These are phyloP conservation scores for Drosophila cognata DNA, from an alignment of 2,888 invertebrate species.

Conservation along the genomic window DNA sequence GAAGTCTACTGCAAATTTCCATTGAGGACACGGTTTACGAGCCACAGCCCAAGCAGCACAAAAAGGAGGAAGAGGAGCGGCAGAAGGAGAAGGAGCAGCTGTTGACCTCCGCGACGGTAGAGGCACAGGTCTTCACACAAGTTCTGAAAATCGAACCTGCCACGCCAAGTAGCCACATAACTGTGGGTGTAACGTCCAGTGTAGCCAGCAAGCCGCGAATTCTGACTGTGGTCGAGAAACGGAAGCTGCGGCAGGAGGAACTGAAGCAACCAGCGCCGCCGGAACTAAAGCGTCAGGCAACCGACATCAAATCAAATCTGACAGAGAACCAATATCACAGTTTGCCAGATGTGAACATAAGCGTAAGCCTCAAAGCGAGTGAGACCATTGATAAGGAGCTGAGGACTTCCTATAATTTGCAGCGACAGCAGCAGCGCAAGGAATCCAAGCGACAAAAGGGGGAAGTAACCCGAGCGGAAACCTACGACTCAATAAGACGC, in stretches of 20 bases:
- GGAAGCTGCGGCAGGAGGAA: slow-evolving; percentile 78
- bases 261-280: slow-evolving; percentile 38
- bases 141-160: slow-evolving; percentile 77
- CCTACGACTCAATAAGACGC: slow-evolving; percentile 83
- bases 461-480: slow-evolving; percentile 74
- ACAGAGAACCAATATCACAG: slow-evolving; percentile 90
- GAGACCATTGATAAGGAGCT: slow-evolving; percentile 90
- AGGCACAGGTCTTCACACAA: slow-evolving; percentile 75
- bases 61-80: slow-evolving; percentile 27
- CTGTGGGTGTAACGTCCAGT: slow-evolving; percentile 63
- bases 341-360: slow-evolving; percentile 89
- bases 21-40: slow-evolving; percentile 83
- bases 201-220: slow-evolving; percentile 87
- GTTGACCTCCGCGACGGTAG: slow-evolving; percentile 41
- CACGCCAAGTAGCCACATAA: slow-evolving; percentile 13
- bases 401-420: slow-evolving; percentile 85
- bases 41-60: slow-evolving; percentile 69
- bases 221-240: slow-evolving; percentile 85
- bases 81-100: slow-evolving; percentile 18
- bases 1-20: slow-evolving; percentile 82
- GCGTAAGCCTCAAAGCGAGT: slow-evolving; percentile 89
- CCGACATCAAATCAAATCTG: slow-evolving; percentile 81
- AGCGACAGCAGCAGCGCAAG: slow-evolving; percentile 71
- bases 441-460: slow-evolving; percentile 47
- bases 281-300: slow-evolving; percentile 69